Evolutionary conservation across 2,797 vertebrate species (phyloP), one percentile per base, ranked within the genome.

Genomic region (Karalla daura): DNA sequence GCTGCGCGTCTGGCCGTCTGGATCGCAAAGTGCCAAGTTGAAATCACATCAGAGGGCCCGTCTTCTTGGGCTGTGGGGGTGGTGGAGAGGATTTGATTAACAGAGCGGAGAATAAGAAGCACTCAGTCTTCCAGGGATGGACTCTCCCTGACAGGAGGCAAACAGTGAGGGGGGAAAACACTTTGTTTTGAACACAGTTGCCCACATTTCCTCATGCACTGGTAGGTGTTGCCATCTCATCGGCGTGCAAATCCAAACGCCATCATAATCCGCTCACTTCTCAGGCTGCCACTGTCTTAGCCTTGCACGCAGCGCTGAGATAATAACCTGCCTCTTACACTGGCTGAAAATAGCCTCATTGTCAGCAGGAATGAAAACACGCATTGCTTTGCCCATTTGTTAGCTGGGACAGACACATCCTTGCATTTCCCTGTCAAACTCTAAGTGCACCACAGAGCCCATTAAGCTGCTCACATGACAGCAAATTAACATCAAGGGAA

Each of bases 251-350:
- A 93, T 88, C 88, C 89, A 83, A n/a, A 81, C 74, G 82, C 21
- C 50, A 81, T 77, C 59, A 78, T 92, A 93, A 94, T 92, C 93
- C 78, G 58, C 85, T 91, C 86, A 86, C 76, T 78, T 80, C 64
- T 55, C 52, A 63, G 63, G 39, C 80, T 84, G 84, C 63, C 70
- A 84, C 74, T 77, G 80, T 84, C 27, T 85, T 69, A 76, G 64
- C 63, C 70, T 71, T 73, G 70, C 77, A 62, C 83, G 49, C 33
- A 55, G 87, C 80, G 74, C 55, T 74, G 45, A 65, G 63, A 81
- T 85, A 82, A 82, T 70, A 78, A 86, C 76, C 54, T 53, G 24
- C 33, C 59, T 76, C 62, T 68, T 65, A 51, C 18, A 66, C 21
- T 81, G 62, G 53, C 63, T 67, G 27, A 64, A 81, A 79, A 43